Evolutionary conservation across 2,888 invertebrate genomes (phyloP).

Genomic region (Plusia festucae): DNA sequence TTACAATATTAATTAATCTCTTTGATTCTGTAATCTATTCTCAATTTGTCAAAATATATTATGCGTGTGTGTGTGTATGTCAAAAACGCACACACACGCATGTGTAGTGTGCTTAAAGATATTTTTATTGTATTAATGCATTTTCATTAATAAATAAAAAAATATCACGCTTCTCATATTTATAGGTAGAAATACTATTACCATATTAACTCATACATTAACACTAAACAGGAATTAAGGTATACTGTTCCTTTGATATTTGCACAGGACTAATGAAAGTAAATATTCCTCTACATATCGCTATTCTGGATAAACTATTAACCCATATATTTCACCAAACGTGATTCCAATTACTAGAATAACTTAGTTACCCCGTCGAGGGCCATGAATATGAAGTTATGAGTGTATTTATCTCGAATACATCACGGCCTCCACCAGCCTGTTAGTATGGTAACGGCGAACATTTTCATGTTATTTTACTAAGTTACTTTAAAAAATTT

Average conservation of each 20-base stretch:
- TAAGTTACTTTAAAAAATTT: not conserved
- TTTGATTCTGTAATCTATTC: too few species aligned
- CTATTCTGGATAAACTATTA: not conserved
- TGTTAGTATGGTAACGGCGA: not conserved
- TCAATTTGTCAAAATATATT: too few species aligned
- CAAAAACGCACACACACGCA: too few species aligned
- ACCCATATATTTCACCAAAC: slow-evolving; percentile 6
- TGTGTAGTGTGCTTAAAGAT: too few species aligned
- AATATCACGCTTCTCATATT: too few species aligned
- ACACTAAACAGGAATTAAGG: not conserved
- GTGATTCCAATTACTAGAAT: slow-evolving; percentile 3
- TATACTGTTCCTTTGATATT: not conserved
- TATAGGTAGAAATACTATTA: too few species aligned
- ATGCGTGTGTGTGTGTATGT: too few species aligned
- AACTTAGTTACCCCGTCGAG: slow-evolving; percentile 18
- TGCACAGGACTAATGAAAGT: not conserved
- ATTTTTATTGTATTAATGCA: too few species aligned
- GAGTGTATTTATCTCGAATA: slow-evolving; percentile 1
- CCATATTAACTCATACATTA: not conserved
- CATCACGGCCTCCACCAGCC: not conserved
- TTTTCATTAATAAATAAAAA: too few species aligned
- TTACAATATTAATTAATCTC: too few species aligned
- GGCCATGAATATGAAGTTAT: slow-evolving; percentile 1
- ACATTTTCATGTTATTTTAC: not conserved
- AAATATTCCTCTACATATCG: not conserved